A percentile compares a stretch with the other conserved stretches of the same genome.
Conservation (phyloP, 2,888 invertebrate species). For the Ariolimax columbianus region DNA sequence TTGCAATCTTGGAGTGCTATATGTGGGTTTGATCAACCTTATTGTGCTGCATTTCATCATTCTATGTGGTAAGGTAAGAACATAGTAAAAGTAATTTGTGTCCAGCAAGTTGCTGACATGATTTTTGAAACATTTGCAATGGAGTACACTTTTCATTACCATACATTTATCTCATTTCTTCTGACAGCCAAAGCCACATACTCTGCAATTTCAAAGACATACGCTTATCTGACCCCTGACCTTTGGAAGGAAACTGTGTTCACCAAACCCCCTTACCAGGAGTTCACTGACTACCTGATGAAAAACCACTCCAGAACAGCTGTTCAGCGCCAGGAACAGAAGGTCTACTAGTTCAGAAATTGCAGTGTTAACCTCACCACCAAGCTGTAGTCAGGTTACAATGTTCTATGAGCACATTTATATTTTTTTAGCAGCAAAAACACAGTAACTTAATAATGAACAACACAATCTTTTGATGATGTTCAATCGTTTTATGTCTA, state of each 20-base stretch:
- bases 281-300: conserved; percentile 92
- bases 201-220: conserved; percentile 98
- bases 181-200: conserved; percentile 95
- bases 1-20: too few relatives aligned
- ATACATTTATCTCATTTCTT: too few relatives aligned
- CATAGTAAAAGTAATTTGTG: too few relatives aligned
- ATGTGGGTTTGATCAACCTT: too few relatives aligned
- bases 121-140: too few relatives aligned
- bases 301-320: conserved; percentile 79
- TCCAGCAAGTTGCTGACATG: too few relatives aligned
- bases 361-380: conserved; percentile 3
- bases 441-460: not conserved
- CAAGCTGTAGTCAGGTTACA: not conserved
- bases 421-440: conserved; percentile 12
- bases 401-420: conserved; percentile 18
- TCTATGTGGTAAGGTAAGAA: too few relatives aligned
- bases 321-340: conserved; percentile 73
- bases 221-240: conserved; percentile 98
- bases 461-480: not conserved
- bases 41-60: too few relatives aligned
- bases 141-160: too few relatives aligned
- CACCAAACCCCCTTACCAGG: conserved; percentile 96
- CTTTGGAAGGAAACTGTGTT: conserved; percentile 98
- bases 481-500: too few relatives aligned
- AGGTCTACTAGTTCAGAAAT: conserved; percentile 64